Evolutionary conservation across 2,888 invertebrate species (phyloP).

Genomic region (Tinea pellionella): DNA sequence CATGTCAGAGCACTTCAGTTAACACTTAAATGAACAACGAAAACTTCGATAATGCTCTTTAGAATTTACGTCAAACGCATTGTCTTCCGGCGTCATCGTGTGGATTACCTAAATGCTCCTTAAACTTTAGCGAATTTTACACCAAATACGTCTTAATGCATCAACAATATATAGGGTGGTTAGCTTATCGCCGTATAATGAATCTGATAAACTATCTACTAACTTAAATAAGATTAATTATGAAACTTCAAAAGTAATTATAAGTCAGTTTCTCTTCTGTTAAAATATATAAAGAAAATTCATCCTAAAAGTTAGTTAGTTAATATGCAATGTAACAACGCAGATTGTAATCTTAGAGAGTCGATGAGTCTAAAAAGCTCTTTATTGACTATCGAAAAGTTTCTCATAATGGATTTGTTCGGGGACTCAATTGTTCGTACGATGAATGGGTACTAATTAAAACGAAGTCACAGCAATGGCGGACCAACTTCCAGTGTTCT

Average conservation of each 20-base stretch:
- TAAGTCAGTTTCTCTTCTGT: neutral
- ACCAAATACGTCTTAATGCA: too few species aligned
- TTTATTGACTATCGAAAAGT: slow-evolving; percentile 60
- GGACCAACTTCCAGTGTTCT: slow-evolving; percentile 63
- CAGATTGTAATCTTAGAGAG: neutral
- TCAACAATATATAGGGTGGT: too few species aligned
- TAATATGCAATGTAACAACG: neutral
- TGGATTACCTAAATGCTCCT: too few species aligned
- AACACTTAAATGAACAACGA: slow-evolving; percentile 27
- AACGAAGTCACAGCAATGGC: slow-evolving; percentile 63
- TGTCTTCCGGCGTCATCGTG: too few species aligned
- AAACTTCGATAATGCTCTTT: slow-evolving; percentile 32
- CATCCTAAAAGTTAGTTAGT: neutral
- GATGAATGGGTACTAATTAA: slow-evolving; percentile 71
- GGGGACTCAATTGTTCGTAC: slow-evolving; percentile 62
- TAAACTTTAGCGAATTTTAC: too few species aligned
- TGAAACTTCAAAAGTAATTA: neutral
- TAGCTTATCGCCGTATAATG: too few species aligned
- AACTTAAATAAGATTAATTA: neutral
- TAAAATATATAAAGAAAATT: neutral
- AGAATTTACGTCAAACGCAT: neutral
- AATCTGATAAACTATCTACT: too few species aligned
- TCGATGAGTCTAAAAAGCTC: slow-evolving; percentile 11
- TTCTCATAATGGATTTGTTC: slow-evolving; percentile 65
- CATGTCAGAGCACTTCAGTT: slow-evolving; percentile 17